Evolutionary conservation across 1,140 invertebrate species (phyloP).

Genomic region (Papilio aristodemus): DNA sequence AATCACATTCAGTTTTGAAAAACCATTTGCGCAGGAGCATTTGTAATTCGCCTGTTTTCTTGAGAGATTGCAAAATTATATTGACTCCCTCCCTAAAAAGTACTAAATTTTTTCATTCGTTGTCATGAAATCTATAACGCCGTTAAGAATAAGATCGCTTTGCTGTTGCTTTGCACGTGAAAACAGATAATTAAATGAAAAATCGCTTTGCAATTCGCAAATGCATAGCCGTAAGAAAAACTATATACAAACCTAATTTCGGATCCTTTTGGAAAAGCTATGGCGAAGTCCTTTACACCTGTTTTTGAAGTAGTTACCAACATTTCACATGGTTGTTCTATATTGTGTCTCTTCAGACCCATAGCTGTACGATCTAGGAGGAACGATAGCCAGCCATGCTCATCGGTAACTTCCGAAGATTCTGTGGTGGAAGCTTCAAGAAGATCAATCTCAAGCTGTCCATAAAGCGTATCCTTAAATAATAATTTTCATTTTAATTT

Average conservation of each 20-base stretch:
- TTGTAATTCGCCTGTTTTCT: constrained; percentile 94
- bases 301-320: constrained; percentile 42
- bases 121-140: background rate
- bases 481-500: background rate
- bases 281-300: constrained; percentile 64
- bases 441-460: background rate
- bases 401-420: background rate
- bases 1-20: constrained; percentile 54
- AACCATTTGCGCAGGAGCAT: constrained; percentile 96
- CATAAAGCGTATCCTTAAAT: background rate
- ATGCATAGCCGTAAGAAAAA: constrained; percentile 37
- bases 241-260: constrained; percentile 54
- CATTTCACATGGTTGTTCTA: constrained; percentile 45
- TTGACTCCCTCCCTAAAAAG: constrained; percentile 91
- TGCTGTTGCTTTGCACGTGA: constrained; percentile 2
- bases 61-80: constrained; percentile 93
- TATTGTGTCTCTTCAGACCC: background rate
- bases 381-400: constrained; percentile 6
- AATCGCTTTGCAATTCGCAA: constrained; percentile 39
- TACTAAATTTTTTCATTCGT: constrained; percentile 10
- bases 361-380: constrained; percentile 17
- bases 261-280: constrained; percentile 67
- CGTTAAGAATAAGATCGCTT: constrained; percentile 1
- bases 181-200: background rate
- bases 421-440: background rate